A percentile compares a stretch with the other conserved stretches of the same genome.
phyloP scores from a whole-genome alignment of 2,113 vertebrate genomes.

The Anseranas semipalmata region DNA sequence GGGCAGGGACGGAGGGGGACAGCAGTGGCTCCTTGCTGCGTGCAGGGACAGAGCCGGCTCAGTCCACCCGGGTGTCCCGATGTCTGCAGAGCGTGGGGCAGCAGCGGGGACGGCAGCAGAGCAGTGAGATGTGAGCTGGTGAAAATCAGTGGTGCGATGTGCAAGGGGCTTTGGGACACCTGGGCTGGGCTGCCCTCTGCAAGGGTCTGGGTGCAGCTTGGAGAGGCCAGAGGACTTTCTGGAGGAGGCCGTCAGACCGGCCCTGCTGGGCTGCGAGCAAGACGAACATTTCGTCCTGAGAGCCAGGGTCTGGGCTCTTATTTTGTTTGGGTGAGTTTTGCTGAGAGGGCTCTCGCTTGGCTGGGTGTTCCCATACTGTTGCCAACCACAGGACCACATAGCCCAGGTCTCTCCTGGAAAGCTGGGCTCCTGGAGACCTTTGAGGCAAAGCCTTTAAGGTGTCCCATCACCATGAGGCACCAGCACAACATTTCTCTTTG shows the following conservation, averaged over 20 bases:
- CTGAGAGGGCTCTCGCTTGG: background rate
- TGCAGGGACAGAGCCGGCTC: accelerated
- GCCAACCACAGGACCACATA: accelerated
- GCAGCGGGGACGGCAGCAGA: background rate
- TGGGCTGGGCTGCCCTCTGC: background rate
- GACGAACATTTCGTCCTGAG: no score
- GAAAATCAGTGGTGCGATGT: no score
- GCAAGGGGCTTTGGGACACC: background rate
- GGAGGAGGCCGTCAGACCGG: background rate
- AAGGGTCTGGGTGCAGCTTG: background rate
- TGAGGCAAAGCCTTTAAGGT: accelerated
- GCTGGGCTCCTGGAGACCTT: background rate
- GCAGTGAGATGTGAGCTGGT: background rate
- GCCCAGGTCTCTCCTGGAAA: background rate
- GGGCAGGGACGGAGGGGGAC: accelerated
- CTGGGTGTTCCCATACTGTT: background rate
- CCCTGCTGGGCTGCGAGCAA: background rate
- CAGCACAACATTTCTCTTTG: background rate
- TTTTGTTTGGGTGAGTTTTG: background rate
- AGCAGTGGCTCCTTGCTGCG: accelerated
- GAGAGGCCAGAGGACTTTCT: background rate
- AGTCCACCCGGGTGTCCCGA: no score
- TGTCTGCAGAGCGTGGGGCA: background rate
- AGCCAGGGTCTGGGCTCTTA: no score
- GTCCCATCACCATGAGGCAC: background rate